Base-by-base conservation (phyloP, 2,888 invertebrate genomes). In the Diabrotica balteata region DNA sequence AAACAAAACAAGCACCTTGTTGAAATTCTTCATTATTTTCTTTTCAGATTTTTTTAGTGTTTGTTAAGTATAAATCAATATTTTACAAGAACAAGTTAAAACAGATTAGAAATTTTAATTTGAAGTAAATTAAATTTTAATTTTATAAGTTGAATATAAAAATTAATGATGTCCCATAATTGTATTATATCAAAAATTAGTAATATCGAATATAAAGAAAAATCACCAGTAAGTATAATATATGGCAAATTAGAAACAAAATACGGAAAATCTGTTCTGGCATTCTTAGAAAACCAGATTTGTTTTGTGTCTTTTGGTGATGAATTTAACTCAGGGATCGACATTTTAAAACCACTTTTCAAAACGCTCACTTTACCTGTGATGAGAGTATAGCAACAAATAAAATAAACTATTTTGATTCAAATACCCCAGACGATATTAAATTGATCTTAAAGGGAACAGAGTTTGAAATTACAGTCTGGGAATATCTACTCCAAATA, bases 381-480 rank as follows among this genome's bases (percentile, higher is more conserved):
- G 73, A 81, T 54, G 67, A 73, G 42, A 61, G 70, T 46, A 52
- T 61, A 10, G 68, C 80, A n/a, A 70, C 74, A 1, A 66, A 66
- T 3, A 71, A 73, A 32, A 11, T 58, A 8, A 8, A 68, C 8
- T 46, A 69, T 10, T 73, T 73, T 44, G 62, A 78, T 47, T 71
- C 71, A 50, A 63, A 72, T 32, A n/a, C 60, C 9, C 59, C 63
- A 7, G 50, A 63, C 8, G 59, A 74, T 17, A 44, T 80, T 7
- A 71, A 79, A 42, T 55, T 82, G 1, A 62, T 79, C 43, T 63
- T 84, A 10, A 78, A 77, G 63, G 83, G 84, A 32, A 82, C 82
- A 1, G 77, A 79, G 6, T 78, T 83, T 66, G 79, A 84, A 67
- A 71, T 80, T 7, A 70, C 73, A 43, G 82, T 83, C 7, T 84